Percentiles rank a stretch among this genome's conserved stretches.
Conservation (phyloP, 2,888 invertebrate genomes). For the Nephrotoma guestfalica region DNA sequence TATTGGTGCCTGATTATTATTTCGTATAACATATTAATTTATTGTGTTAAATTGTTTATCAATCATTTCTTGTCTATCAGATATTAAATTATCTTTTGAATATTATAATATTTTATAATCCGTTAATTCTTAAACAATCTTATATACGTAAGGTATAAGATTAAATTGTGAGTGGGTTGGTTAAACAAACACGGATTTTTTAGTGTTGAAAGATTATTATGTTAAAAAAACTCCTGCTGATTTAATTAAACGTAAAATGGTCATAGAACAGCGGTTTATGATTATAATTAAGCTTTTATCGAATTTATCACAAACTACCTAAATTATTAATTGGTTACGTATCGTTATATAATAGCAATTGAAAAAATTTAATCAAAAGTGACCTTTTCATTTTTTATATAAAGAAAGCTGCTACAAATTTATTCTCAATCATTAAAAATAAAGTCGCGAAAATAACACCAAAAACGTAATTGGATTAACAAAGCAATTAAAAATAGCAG, state of each 20-base stretch:
- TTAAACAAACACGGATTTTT: not conserved
- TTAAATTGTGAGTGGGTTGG: not conserved
- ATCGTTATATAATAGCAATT: no score
- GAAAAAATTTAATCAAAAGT: not conserved
- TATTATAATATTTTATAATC: not conserved
- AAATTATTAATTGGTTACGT: no score
- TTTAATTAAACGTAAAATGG: not conserved
- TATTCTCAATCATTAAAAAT: not conserved
- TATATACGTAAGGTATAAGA: not conserved
- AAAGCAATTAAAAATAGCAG: not conserved
- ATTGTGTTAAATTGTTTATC: not conserved
- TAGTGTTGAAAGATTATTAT: not conserved
- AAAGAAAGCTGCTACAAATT: not conserved
- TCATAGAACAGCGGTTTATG: no score
- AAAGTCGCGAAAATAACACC: not conserved
- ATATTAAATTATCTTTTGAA: not conserved
- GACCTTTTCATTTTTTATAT: not conserved
- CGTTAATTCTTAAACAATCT: not conserved
- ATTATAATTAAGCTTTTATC: no score
- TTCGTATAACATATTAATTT: not conserved
- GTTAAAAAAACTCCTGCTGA: not conserved
- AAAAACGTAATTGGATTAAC: not conserved
- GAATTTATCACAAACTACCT: no score
- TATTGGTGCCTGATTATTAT: not conserved
- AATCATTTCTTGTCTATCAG: not conserved